Base-by-base conservation (phyloP, 1,140 invertebrate genomes). In the Macrosteles quadrilineatus region DNA sequence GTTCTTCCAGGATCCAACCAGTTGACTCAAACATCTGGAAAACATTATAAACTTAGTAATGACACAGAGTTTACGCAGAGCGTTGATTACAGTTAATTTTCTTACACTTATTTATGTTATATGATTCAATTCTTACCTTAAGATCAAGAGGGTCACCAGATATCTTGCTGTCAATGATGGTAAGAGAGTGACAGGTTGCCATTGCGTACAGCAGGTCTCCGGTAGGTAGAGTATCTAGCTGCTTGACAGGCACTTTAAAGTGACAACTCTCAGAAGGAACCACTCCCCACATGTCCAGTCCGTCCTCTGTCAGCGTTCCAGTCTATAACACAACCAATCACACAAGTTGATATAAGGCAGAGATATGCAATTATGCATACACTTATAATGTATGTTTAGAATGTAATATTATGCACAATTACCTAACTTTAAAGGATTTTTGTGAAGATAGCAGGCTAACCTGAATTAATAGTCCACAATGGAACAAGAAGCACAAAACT, bases 301-400 rank as follows among this genome's bases (percentile, higher is more conserved):
- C 95, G 80, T 98, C 97, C 81, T 98, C 91, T 21, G 95, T 95
- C 73, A 98, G 80, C 1, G 97, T 98, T 32, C 97, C 97, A 67
- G 97, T 98, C 88, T 88, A 75, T 25, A 80, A 74, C 69, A n/a
- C n/a, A n/a, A n/a, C n/a, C n/a, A n/a, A 47, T 9, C 21, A 50
- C 47, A 50, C 14, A 19, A 17, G 36, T 40, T 40, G 17, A 40
- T 40, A 40, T 40, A 72, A 71, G n/a, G n/a, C n/a, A n/a, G n/a
- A n/a, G n/a, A n/a, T n/a, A n/a, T n/a, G n/a, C n/a, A n/a, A n/a
- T n/a, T n/a, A n/a, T n/a, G n/a, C n/a, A n/a, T n/a, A n/a, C n/a
- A n/a, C n/a, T n/a, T n/a, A n/a, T n/a, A n/a, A n/a, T n/a, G n/a
- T n/a, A n/a, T n/a, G n/a, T n/a, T n/a, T n/a, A n/a, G n/a, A n/a